These are phyloP conservation scores for Zosterops lateralis DNA, from an alignment of 2,113 vertebrate species.

Conservation along the genomic window DNA sequence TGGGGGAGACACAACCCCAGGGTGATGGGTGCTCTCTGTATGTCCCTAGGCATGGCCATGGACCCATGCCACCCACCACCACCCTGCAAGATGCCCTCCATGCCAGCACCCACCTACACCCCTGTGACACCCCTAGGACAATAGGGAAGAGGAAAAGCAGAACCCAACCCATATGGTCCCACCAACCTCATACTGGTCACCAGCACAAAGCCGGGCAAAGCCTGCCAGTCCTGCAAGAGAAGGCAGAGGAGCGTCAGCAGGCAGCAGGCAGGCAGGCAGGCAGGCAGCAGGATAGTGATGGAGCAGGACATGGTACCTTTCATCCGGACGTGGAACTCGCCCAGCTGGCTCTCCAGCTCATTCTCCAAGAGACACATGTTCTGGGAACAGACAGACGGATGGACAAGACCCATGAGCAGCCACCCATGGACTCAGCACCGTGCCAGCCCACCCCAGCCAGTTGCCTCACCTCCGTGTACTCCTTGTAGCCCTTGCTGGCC, in stretches of 20 bases:
- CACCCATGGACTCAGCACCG: not conserved
- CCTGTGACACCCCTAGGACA: not conserved
- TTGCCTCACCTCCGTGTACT: constrained; percentile 90
- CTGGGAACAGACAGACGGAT: constrained; percentile 50
- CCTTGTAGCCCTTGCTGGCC: constrained; percentile 91
- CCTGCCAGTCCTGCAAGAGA: constrained; percentile 88
- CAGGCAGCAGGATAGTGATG: not conserved
- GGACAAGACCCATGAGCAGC: not conserved
- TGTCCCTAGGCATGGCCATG: not conserved
- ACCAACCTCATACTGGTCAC: constrained; percentile 96
- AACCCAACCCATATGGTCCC: not conserved
- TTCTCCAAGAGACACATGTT: constrained; percentile 94
- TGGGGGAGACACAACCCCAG: rapidly evolving
- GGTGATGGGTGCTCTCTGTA: not conserved
- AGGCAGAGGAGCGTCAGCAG: not conserved
- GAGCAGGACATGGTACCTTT: constrained; percentile 77
- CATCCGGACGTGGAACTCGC: constrained; percentile 96
- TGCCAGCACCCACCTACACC: not conserved
- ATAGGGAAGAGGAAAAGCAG: not conserved
- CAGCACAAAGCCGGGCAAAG: constrained; percentile 92
- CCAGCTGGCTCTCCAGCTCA: constrained; percentile 91
- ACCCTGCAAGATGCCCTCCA: not conserved
- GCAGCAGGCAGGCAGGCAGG: not conserved
- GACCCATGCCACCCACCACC: not conserved
- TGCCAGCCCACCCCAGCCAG: not conserved